Percentiles rank a stretch among this genome's conserved stretches.
Evolutionary conservation across 2,888 invertebrate species (phyloP).

Genomic region (Eulithis testata): DNA sequence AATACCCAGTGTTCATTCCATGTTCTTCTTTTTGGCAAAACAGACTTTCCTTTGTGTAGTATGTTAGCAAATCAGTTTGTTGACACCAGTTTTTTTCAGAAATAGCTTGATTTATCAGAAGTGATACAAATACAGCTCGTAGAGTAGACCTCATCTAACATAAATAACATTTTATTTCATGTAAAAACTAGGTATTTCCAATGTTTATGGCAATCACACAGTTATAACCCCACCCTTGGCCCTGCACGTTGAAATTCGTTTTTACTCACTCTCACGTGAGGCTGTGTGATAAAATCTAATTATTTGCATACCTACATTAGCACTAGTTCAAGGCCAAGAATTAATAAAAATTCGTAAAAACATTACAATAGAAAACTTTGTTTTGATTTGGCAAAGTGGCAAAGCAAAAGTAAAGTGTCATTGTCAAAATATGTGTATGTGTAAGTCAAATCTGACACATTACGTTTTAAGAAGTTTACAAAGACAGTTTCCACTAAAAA

Average conservation of each 20-base stretch:
- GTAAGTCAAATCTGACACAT: conserved; percentile 42
- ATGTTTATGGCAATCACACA: conserved; percentile 34
- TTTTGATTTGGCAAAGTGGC: conserved; percentile 45
- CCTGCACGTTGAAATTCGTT: conserved; percentile 33
- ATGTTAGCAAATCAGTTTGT: conserved; percentile 57
- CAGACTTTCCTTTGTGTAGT: conserved; percentile 62
- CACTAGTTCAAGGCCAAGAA: conserved; percentile 15
- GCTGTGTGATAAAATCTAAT: conserved; percentile 8
- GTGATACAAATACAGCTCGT: conserved; percentile 44
- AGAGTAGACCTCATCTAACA: conserved; percentile 54
- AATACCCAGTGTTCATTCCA: conserved; percentile 42
- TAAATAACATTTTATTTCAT: conserved; percentile 40
- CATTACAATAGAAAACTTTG: conserved; percentile 43
- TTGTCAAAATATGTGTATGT: conserved; percentile 51
- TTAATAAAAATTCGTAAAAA: conserved; percentile 44
- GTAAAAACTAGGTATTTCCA: conserved; percentile 28
- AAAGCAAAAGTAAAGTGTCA: conserved; percentile 10
- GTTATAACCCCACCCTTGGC: conserved; percentile 45
- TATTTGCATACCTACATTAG: conserved; percentile 9
- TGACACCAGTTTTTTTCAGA: conserved; percentile 44
- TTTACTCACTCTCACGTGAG: conserved; percentile 15
- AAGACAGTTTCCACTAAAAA: conserved; percentile 31
- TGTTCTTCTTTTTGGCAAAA: conserved; percentile 54
- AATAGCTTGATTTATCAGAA: conserved; percentile 45
- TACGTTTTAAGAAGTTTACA: conserved; percentile 51